These are phyloP conservation scores for Styela clava DNA, from an alignment of 23 tunicate genomes.

Conservation along the genomic window DNA sequence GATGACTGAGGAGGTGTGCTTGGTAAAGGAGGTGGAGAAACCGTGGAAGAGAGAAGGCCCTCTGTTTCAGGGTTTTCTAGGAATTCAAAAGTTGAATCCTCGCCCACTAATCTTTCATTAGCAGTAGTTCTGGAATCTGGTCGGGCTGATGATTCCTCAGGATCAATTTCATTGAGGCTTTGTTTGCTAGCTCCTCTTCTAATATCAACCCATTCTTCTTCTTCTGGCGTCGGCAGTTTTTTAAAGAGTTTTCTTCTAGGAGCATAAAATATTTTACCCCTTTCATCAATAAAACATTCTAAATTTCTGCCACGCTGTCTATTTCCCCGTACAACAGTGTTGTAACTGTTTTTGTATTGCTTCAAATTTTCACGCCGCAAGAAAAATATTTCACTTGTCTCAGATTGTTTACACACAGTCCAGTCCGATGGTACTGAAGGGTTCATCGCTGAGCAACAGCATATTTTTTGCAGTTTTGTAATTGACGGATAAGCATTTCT, in stretches of 20 bases:
- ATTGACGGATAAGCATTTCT: constrained; percentile 77
- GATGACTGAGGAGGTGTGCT: constrained; percentile 1
- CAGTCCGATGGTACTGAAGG: constrained; percentile 43
- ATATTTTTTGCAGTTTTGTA: neutral
- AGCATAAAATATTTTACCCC: constrained; percentile 31
- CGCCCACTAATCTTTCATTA: constrained; percentile 23
- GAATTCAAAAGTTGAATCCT: neutral
- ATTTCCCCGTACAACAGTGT: constrained; percentile 65
- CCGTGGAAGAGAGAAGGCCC: neutral
- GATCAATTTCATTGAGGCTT: constrained; percentile 3
- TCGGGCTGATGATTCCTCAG: neutral
- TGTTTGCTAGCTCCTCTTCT: neutral
- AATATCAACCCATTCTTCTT: neutral
- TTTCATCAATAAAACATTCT: constrained; percentile 83
- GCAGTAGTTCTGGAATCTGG: neutral
- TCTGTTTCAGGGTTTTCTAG: neutral
- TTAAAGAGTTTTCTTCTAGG: constrained; percentile 21
- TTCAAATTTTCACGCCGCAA: constrained; percentile 36
- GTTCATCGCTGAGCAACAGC: constrained; percentile 49
- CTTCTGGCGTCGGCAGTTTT: constrained; percentile 20
- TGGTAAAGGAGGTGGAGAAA: constrained; percentile 1
- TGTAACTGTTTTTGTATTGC: constrained; percentile 37
- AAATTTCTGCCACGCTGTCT: constrained; percentile 41
- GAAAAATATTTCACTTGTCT: constrained; percentile 85
- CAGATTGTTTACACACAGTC: constrained; percentile 93